phyloP scores from a whole-genome alignment of 2,888 invertebrate species.

The Eupeodes luniger region DNA sequence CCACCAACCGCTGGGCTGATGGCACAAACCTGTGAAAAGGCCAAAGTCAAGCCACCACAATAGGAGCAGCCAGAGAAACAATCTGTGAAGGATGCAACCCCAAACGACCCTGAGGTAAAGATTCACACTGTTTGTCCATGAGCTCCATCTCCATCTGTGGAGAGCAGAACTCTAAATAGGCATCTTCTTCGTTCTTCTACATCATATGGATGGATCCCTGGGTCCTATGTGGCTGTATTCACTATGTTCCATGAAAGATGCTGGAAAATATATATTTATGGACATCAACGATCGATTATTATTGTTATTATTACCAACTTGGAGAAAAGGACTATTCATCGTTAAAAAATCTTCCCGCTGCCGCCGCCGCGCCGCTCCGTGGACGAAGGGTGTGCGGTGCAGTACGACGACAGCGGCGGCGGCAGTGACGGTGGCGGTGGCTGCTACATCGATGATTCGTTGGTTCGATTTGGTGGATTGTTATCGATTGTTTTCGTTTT shows the following conservation, averaged over 20 bases:
- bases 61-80: slow-evolving; percentile 50
- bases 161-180: slow-evolving; percentile 20
- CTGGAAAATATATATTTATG: slow-evolving; percentile 69
- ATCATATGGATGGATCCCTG: neutral
- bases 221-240: neutral
- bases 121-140: slow-evolving; percentile 48
- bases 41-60: slow-evolving; percentile 65
- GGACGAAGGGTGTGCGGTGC: no score
- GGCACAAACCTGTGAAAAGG: slow-evolving; percentile 65
- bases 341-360: slow-evolving; percentile 50
- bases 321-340: slow-evolving; percentile 70
- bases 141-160: neutral
- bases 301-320: slow-evolving; percentile 73
- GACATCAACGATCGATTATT: slow-evolving; percentile 74
- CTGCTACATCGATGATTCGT: slow-evolving; percentile 62
- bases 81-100: slow-evolving; percentile 71
- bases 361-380: no score
- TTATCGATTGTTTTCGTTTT: slow-evolving; percentile 66
- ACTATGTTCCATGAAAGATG: slow-evolving; percentile 4
- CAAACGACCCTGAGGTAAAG: slow-evolving; percentile 66
- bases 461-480: slow-evolving; percentile 59
- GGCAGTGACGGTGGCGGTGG: neutral
- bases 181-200: slow-evolving; percentile 33
- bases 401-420: neutral
- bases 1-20: slow-evolving; percentile 49